Evolutionary conservation across 2,113 vertebrate species (phyloP).

Genomic region (Tautogolabrus adspersus): DNA sequence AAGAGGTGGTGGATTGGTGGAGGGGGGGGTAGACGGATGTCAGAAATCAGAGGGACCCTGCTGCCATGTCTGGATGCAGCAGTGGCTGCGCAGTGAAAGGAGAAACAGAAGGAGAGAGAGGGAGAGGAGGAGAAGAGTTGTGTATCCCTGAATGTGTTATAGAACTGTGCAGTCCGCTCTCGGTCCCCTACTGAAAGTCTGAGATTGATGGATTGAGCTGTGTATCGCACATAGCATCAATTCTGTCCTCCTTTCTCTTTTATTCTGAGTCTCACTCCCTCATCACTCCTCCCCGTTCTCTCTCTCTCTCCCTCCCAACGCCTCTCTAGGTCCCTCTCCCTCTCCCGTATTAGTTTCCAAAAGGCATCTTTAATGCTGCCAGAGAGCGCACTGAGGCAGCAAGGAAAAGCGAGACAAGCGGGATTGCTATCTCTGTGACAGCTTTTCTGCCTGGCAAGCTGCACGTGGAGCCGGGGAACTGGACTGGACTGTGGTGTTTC

Average conservation of each 20-base stretch:
- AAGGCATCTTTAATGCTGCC: conserved; percentile 72
- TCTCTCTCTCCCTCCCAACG: conserved; percentile 14
- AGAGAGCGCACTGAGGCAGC: conserved; percentile 67
- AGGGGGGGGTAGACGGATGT: conserved; percentile 45
- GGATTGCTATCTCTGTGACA: conserved; percentile 70
- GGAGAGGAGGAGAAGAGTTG: conserved; percentile 29
- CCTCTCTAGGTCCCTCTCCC: conserved; percentile 62
- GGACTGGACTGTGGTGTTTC: conserved; percentile 77
- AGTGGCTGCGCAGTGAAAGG: conserved; percentile 51
- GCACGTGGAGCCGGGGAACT: conserved; percentile 51
- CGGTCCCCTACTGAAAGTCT: conserved; percentile 57
- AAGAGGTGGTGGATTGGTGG: neutral
- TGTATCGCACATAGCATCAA: conserved; percentile 69
- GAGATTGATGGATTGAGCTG: conserved; percentile 71
- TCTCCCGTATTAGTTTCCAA: conserved; percentile 72
- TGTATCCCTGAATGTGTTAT: conserved; percentile 54
- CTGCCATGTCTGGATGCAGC: conserved; percentile 64
- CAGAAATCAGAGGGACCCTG: conserved; percentile 69
- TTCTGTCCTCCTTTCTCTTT: conserved; percentile 76
- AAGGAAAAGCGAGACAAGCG: conserved; percentile 43
- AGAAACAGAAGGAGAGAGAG: conserved; percentile 31
- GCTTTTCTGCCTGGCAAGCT: conserved; percentile 53
- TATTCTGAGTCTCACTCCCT: conserved; percentile 59
- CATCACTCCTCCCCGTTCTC: conserved; percentile 57
- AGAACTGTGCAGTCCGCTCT: conserved; percentile 51